These are phyloP conservation scores for Sitta europaea DNA, from an alignment of 2,113 vertebrate genomes.

Conservation along the genomic window DNA sequence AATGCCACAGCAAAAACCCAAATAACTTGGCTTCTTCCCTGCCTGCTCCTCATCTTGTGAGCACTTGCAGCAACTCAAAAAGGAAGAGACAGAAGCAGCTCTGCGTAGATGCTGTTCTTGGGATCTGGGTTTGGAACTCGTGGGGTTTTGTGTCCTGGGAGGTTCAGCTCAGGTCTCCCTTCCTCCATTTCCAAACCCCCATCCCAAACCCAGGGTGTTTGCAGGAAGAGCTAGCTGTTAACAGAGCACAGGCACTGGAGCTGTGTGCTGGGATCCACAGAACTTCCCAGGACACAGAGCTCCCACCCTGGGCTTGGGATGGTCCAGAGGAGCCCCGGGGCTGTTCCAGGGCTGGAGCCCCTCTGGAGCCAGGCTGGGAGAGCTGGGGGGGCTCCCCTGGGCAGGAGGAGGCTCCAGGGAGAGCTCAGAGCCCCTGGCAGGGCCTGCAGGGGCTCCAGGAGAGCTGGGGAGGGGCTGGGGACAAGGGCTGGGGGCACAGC, in stretches of 20 bases:
- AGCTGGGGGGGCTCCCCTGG: not conserved
- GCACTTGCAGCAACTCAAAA: not conserved
- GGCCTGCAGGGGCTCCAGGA: not conserved
- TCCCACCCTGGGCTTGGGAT: not conserved
- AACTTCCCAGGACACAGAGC: not conserved
- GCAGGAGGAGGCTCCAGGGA: not conserved
- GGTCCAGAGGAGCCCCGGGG: fast-evolving
- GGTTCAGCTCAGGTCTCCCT: not conserved
- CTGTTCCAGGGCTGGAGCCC: not conserved
- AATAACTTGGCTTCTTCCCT: not conserved
- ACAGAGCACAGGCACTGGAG: fast-evolving
- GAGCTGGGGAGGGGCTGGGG: not conserved
- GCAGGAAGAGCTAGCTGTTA: fast-evolving
- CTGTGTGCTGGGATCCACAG: fast-evolving
- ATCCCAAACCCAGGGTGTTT: not conserved
- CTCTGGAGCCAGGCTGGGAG: not conserved
- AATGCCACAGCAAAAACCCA: not conserved
- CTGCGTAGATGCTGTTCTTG: not conserved
- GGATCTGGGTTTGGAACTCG: not conserved
- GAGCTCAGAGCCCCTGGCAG: not conserved
- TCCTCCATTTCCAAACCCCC: not conserved
- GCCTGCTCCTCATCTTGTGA: not conserved
- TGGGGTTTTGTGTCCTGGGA: not conserved
- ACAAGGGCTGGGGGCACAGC: fast-evolving
- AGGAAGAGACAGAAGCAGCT: not conserved